Conservation (phyloP, 1,140 invertebrate genomes). For the Drosophila melanica region DNA sequence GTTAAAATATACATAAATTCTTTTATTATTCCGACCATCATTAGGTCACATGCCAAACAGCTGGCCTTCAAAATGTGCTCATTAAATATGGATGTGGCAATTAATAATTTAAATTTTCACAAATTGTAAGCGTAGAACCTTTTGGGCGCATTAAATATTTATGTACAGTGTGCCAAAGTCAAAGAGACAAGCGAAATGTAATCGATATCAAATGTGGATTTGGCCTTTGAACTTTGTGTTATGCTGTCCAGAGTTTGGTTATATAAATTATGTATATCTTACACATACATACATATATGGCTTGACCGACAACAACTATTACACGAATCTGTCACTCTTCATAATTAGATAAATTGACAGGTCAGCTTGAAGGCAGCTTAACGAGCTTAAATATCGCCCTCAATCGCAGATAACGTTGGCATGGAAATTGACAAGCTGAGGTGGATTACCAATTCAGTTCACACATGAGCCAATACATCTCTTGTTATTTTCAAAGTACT, state of each 20-base stretch:
- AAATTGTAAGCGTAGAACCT: slow-evolving; percentile 48
- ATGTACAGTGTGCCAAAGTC: slow-evolving; percentile 61
- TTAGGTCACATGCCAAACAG: not conserved
- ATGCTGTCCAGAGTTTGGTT: slow-evolving; percentile 44
- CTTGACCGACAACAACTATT: slow-evolving; percentile 15
- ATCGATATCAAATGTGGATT: slow-evolving; percentile 49
- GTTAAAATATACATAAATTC: not conserved
- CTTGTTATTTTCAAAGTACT: not conserved
- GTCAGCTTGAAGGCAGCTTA: not conserved
- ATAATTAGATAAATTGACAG: slow-evolving; percentile 46
- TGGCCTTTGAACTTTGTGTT: slow-evolving; percentile 30
- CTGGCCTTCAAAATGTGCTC: slow-evolving; percentile 21
- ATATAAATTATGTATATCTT: slow-evolving; percentile 53
- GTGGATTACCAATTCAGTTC: not conserved
- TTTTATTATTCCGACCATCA: not conserved
- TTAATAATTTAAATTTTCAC: slow-evolving; percentile 55
- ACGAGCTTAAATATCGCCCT: not conserved
- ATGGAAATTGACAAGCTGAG: not conserved
- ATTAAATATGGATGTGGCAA: slow-evolving; percentile 55
- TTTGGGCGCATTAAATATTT: slow-evolving; percentile 60
- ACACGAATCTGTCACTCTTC: slow-evolving; percentile 2
- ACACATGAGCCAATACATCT: not conserved
- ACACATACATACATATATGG: slow-evolving; percentile 19
- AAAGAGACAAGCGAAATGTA: slow-evolving; percentile 34
- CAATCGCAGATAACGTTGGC: slow-evolving; percentile 9